Evolutionary conservation across 2,797 vertebrate genomes (phyloP), one percentile per base, ranked within the genome.

Genomic region (Poeciliopsis paucimaculata): DNA sequence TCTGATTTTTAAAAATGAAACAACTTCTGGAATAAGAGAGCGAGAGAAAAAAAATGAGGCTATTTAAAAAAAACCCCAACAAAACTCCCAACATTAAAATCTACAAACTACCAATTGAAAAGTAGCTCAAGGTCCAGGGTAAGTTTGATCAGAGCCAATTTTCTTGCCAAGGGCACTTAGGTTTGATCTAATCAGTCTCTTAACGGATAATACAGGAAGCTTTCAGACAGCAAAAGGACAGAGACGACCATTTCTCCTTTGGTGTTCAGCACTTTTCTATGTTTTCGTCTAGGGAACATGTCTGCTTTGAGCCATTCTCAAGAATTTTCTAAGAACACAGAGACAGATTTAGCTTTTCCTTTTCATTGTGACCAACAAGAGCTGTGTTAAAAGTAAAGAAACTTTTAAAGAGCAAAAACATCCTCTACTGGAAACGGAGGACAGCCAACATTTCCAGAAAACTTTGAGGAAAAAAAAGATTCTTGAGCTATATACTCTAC

Each of bases 101-200:
- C 66, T 84, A 62, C 28, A 53, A 72, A 81, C 79, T 66, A 72
- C n/a, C 77, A 82, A 80, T 82, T 81, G 31, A 55, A 84, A 86
- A 53, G 82, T 43, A 76, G 10, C 2, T 26, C 47, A 70, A 73
- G 76, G 80, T 8, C 18, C 18, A 10, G 62, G 77, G 55, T 76
- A 85, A 84, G 82, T 80, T 60, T 82, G 80, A 92, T 86, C 79
- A 90, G 68, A 88, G 55, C 26, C 70, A 28, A 28, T 60, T 60
- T 82, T 81, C 75, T 86, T 77, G 78, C 72, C 79, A 74, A 73
- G 72, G 55, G 68, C 81, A 86, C 87, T 91, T 75, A 84, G 84
- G 60, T 90, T 87, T 90, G 46, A 87, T 84, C 78, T 82, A 72
- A 75, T 81, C 78, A 72, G 84, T 72, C 73, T 87, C 77, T 76